Evolutionary conservation across 2,113 vertebrate species (phyloP).

Genomic region (Melanocharis versteri): DNA sequence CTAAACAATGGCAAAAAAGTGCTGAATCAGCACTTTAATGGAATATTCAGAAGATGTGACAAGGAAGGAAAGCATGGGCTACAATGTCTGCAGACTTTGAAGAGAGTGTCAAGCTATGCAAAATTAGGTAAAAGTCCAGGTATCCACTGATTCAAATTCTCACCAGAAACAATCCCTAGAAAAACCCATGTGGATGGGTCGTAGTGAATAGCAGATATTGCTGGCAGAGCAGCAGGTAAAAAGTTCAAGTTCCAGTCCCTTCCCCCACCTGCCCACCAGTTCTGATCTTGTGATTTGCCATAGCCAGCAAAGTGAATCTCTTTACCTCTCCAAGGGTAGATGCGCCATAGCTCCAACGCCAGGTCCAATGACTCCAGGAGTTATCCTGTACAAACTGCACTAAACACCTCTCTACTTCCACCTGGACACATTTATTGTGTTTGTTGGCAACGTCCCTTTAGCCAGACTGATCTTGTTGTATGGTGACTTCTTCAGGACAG

Average conservation of each 20-base stretch:
- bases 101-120: not conserved
- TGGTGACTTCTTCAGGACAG: not conserved
- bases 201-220: not conserved
- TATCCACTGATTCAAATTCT: not conserved
- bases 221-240: not conserved
- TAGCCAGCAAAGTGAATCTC: not conserved
- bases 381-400: not conserved
- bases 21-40: not conserved
- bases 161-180: not conserved
- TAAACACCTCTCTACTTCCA: not conserved
- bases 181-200: not conserved
- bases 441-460: not conserved
- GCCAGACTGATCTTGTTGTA: not conserved
- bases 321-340: not conserved
- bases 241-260: not conserved
- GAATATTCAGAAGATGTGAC: not conserved
- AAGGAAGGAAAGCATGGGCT: not conserved
- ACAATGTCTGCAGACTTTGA: not conserved
- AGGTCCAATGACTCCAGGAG: fast-evolving
- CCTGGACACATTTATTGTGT: fast-evolving
- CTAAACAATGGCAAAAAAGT: not conserved
- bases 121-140: not conserved
- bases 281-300: not conserved
- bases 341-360: not conserved
- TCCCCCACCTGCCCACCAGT: not conserved